These are phyloP conservation scores for Archips xylosteana DNA, from an alignment of 2,888 invertebrate genomes.

Conservation along the genomic window DNA sequence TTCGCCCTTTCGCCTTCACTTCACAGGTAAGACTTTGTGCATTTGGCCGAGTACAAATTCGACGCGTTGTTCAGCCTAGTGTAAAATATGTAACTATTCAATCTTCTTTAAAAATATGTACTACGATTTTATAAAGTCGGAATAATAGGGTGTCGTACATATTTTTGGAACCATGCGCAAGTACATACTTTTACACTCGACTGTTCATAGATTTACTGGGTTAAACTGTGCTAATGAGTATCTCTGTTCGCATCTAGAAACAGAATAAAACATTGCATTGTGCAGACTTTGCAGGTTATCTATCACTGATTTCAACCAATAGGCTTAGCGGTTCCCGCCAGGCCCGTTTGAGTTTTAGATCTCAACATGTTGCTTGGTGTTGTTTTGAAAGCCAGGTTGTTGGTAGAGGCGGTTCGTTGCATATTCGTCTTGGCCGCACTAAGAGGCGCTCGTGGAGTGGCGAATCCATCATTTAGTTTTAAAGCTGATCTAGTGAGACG, in stretches of 20 bases:
- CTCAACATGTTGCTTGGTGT: conserved; percentile 68
- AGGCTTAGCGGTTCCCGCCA: conserved; percentile 71
- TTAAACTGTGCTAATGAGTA: not conserved
- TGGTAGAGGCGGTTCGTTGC: conserved; percentile 65
- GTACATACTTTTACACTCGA: no score
- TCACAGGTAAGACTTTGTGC: not conserved
- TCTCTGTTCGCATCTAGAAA: not conserved
- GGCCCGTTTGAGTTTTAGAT: conserved; percentile 74
- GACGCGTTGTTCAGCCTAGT: not conserved
- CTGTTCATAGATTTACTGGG: not conserved
- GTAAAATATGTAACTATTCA: no score
- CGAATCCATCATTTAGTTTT: conserved; percentile 73
- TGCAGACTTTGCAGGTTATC: not conserved
- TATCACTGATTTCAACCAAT: conserved; percentile 57
- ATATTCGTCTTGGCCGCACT: conserved; percentile 69
- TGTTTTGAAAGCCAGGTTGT: conserved; percentile 59
- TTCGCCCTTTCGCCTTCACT: no score
- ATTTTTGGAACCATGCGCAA: no score
- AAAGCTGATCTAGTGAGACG: conserved; percentile 73
- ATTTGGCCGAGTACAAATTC: not conserved
- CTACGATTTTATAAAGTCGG: no score
- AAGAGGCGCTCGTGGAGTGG: conserved; percentile 75
- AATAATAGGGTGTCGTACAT: no score
- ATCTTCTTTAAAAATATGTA: no score
- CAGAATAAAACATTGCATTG: conserved; percentile 21